Evolutionary conservation across 2,888 invertebrate genomes (phyloP).

Genomic region (Lypha dubia): DNA sequence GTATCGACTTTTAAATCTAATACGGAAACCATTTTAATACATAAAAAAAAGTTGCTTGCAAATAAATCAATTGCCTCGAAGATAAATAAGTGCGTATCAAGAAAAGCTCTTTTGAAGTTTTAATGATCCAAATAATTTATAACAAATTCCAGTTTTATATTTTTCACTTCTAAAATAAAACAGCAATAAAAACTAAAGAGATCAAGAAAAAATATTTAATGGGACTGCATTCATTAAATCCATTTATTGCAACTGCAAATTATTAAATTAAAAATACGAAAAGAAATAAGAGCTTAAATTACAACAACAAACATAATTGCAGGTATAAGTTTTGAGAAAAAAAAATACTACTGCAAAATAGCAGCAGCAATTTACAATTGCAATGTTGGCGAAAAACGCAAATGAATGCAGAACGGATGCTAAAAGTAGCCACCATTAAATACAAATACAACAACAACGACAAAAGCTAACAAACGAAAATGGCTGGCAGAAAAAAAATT

Average conservation of each 20-base stretch:
- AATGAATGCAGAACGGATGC: conserved; percentile 71
- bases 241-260: conserved; percentile 81
- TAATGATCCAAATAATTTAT: conserved; percentile 22
- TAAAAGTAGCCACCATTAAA: conserved; percentile 72
- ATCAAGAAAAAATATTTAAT: conserved; percentile 75
- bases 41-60: background rate
- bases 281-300: conserved; percentile 71
- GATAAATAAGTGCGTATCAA: conserved; percentile 33
- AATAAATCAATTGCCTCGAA: conserved; percentile 29
- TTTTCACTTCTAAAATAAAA: conserved; percentile 39
- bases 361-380: conserved; percentile 54
- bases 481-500: conserved; percentile 46
- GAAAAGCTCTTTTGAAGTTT: background rate
- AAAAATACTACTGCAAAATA: conserved; percentile 67
- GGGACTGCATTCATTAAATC: conserved; percentile 82
- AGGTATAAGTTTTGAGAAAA: conserved; percentile 74
- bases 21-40: background rate
- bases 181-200: conserved; percentile 28
- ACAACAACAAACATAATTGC: conserved; percentile 79
- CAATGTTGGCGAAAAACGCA: conserved; percentile 63
- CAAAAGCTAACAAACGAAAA: conserved; percentile 56
- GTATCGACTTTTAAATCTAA: background rate
- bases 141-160: conserved; percentile 25
- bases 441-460: conserved; percentile 21
- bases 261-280: conserved; percentile 78